Conservation (phyloP, 2,888 invertebrate genomes). For the Cenopis cana region DNA sequence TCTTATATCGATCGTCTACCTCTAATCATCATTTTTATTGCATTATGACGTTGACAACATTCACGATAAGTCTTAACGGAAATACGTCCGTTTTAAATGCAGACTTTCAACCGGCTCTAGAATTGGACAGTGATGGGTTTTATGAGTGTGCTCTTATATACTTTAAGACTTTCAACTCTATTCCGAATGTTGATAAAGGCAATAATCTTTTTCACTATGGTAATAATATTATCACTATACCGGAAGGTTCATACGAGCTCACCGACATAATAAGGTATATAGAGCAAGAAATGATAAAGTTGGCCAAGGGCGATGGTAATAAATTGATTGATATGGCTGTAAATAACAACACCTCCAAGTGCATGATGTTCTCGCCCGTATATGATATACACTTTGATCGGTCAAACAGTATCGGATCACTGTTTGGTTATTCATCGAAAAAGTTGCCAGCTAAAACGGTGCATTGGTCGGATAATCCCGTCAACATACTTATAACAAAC, state of each 20-base stretch:
- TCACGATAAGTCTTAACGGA: conserved; percentile 9
- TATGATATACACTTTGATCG: conserved; percentile 10
- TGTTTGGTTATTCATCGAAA: neutral
- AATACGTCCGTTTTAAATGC: conserved; percentile 11
- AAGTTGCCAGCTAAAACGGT: neutral
- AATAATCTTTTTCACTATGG: conserved; percentile 44
- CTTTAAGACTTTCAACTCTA: conserved; percentile 44
- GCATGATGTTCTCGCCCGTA: conserved; percentile 5
- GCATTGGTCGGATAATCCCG: neutral
- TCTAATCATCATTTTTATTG: neutral
- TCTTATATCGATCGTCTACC: neutral
- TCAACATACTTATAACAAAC: conserved; percentile 30
- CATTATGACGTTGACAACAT: neutral
- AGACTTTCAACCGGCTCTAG: conserved; percentile 26
- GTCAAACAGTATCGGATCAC: neutral
- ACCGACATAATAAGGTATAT: conserved; percentile 17
- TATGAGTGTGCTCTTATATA: conserved; percentile 36
- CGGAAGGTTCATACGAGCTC: conserved; percentile 28
- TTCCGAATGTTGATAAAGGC: conserved; percentile 42
- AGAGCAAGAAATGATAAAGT: neutral
- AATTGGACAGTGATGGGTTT: neutral
- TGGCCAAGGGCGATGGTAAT: neutral
- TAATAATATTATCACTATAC: conserved; percentile 13
- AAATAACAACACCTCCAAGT: conserved; percentile 30
- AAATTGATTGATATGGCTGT: neutral